Evolutionary conservation across 92 coral and sea anemone genomes (phyloP), one percentile per base, ranked within the genome.

Genomic region (Zoanthus solanderi): DNA sequence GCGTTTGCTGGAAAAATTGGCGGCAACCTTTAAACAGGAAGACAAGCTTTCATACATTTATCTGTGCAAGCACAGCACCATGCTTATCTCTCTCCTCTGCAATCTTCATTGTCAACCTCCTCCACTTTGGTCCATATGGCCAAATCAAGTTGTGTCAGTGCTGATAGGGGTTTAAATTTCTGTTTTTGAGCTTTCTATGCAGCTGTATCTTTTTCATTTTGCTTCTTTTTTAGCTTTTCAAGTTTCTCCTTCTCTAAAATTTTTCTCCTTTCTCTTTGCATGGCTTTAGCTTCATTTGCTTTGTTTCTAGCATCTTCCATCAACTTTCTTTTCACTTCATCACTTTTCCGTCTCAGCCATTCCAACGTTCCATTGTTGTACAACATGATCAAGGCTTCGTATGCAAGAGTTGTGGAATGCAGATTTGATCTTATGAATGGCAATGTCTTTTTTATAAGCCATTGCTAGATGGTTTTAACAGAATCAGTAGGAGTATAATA

Each of bases 111-210:
- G 30, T 72, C 77, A 12, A 72, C 77, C 77, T 42, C 29, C 30
- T 72, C 77, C 53, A 72, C 77, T 42, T 12, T 14, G 23, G 77
- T 72, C 77, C 77, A 72, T 12, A 72, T 30, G 16, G 30, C 7
- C 77, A 72, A 42, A 11, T 52, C 77, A 42, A 72, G 53, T 42
- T 72, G 77, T 72, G 77, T 42, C 23, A 72, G 9, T 42, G 77
- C 53, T 42, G 77, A 72, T 9, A 72, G 77, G 77, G 77, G 29
- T 72, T 72, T 72, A 42, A 72, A 28, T 42, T 72, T 72, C 23
- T 72, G 76, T 10, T 72, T 48, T 37, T 72, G 76, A 23, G 76
- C 52, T 10, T 37, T 72, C 52, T 72, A 50, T 72, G 76, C 50
- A 23, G 76, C 37, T 37, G 42, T 29, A 23, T 72, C 76, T 72